Evolutionary conservation across 2,113 vertebrate genomes (phyloP).

Genomic region (Miniopterus natalensis): DNA sequence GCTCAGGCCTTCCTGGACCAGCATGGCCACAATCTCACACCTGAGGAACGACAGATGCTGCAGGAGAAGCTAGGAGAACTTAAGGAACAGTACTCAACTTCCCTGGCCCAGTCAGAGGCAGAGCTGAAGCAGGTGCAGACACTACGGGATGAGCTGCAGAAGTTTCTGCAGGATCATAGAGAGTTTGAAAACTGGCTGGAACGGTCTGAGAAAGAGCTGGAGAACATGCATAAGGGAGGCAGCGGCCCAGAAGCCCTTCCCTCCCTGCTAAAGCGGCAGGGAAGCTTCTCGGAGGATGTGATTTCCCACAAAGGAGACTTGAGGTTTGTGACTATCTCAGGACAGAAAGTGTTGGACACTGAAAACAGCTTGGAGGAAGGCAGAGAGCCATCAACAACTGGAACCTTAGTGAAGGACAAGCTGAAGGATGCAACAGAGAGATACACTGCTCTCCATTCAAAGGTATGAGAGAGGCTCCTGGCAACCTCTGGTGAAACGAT

Average conservation of each 20-base stretch:
- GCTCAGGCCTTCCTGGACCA: constrained; percentile 93
- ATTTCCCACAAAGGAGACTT: constrained; percentile 99
- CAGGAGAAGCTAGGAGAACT: constrained; percentile 89
- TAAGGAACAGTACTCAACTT: constrained; percentile 89
- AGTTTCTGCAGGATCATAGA: constrained; percentile 94
- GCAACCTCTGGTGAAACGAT: neutral
- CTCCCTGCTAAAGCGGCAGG: constrained; percentile 84
- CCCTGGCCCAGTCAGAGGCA: constrained; percentile 89
- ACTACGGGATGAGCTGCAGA: constrained; percentile 93
- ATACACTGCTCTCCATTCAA: constrained; percentile 93
- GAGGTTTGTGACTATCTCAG: constrained; percentile 97
- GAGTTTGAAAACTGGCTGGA: constrained; percentile 93
- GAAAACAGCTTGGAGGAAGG: constrained; percentile 85
- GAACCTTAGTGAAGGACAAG: constrained; percentile 90
- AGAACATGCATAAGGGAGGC: constrained; percentile 87
- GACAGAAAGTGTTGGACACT: constrained; percentile 95
- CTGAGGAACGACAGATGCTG: constrained; percentile 89
- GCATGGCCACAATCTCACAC: constrained; percentile 89
- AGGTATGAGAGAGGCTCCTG: constrained; percentile 85
- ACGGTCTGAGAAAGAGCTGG: constrained; percentile 92
- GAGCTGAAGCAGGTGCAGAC: constrained; percentile 91
- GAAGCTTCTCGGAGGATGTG: constrained; percentile 94
- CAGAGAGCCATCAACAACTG: constrained; percentile 86
- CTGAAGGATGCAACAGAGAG: constrained; percentile 93
- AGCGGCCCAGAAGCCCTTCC: constrained; percentile 87